Evolutionary conservation across 2,888 invertebrate genomes (phyloP), one percentile per base, ranked within the genome.

Genomic region (Leucoma salicis): DNA sequence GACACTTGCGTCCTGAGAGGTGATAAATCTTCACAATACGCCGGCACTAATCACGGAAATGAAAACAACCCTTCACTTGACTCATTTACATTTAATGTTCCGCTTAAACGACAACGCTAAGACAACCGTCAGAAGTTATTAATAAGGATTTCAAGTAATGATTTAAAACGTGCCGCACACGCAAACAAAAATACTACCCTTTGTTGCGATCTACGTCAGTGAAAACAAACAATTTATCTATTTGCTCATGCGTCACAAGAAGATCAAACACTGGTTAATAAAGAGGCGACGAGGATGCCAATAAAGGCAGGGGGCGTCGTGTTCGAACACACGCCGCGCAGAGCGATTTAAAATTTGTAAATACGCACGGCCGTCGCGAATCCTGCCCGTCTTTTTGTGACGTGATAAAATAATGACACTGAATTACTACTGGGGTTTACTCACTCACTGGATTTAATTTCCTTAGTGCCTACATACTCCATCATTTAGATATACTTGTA

Each of bases 171-270:
- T 51, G 44, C 55, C 49, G 49, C 31, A 46, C 42, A 53, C 47
- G 47, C 39, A 16, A 31, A 14, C 10, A 61, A 55, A 47, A 56
- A 42, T 2, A 41, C 53, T 53, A 47, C 53, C 52, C 64, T 64
- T 63, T 61, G 60, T 48, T 46, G 55, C 39, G 50, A 57, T 54
- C 56, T 61, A 59, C 62, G 57, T 53, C 57, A 52, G 63, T 55
- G 32, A 79, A 78, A 78, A 80, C 75, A 84, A 82, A 82, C 79
- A 80, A 75, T 84, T 81, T 82, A 69, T 82, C 80, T 78, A 79
- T 78, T 80, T 82, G 78, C 74, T 66, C 66, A 57, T 60, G 60
- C 67, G 60, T 68, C 69, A 63, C 60, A 65, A 55, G 49, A 68
- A 79, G 73, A 71, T 75, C 82, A 82, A 81, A 83, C 78, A 79